A percentile compares a stretch with the other conserved stretches of the same genome.
Evolutionary conservation across 2,888 invertebrate genomes (phyloP).

Genomic region (Thalpophila matura): DNA sequence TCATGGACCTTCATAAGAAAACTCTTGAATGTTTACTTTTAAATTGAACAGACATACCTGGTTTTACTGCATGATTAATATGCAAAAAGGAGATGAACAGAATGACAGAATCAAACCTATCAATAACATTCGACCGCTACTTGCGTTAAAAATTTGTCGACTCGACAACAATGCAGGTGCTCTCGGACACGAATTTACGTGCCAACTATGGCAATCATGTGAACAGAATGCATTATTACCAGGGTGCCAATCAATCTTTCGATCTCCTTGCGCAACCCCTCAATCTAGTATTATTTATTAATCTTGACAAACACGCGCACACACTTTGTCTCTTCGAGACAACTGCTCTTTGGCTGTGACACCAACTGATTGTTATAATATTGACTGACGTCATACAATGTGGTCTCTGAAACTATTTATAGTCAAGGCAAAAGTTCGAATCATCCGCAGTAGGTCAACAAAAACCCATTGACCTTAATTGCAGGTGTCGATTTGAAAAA

Average conservation of each 20-base stretch:
- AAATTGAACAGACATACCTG: conserved; percentile 17
- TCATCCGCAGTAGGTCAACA: conserved; percentile 44
- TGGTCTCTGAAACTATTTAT: conserved; percentile 43
- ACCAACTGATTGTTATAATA: conserved; percentile 64
- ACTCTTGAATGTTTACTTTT: not conserved
- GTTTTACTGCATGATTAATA: not conserved
- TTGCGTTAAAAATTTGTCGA: conserved; percentile 72
- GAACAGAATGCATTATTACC: conserved; percentile 76
- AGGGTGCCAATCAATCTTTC: conserved; percentile 82
- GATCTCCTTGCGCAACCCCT: conserved; percentile 77
- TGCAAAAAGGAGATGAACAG: not conserved
- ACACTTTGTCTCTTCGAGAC: conserved; percentile 68
- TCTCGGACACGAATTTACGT: conserved; percentile 60
- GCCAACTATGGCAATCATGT: conserved; percentile 80
- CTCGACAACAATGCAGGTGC: conserved; percentile 75
- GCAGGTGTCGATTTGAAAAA: conserved; percentile 51
- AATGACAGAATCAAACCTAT: conserved; percentile 9
- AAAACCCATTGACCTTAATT: conserved; percentile 54
- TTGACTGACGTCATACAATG: conserved; percentile 55
- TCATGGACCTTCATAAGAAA: not conserved
- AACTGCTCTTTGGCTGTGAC: conserved; percentile 67
- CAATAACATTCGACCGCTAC: conserved; percentile 12
- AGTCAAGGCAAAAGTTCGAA: conserved; percentile 59
- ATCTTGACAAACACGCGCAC: conserved; percentile 69
- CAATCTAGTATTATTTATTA: conserved; percentile 80